Percentiles rank a stretch among this genome's conserved stretches.
These are phyloP conservation scores for Cataglyphis altisquamis DNA, from an alignment of 2,888 invertebrate genomes.

Conservation along the genomic window DNA sequence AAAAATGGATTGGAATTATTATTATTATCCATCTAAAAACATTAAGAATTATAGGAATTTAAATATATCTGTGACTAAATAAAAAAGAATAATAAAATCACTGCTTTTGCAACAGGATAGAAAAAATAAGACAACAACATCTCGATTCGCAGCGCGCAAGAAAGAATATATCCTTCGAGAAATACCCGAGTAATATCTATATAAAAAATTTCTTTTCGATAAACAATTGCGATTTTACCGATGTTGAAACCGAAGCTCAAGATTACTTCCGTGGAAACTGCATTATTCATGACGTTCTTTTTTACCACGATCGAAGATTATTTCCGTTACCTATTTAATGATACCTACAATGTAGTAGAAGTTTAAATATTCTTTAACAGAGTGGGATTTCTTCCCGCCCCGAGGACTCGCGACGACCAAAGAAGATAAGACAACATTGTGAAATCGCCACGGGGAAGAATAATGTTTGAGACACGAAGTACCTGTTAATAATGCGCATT, in stretches of 20 bases:
- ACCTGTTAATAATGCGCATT: constrained; percentile 54
- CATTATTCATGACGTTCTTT: constrained; percentile 34
- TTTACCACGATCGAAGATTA: constrained; percentile 18
- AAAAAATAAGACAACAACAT: constrained; percentile 8
- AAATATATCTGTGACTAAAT: background rate
- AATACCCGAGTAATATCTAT: background rate
- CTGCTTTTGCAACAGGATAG: background rate
- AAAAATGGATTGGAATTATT: background rate
- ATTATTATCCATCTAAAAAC: constrained; percentile 10
- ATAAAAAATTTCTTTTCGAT: constrained; percentile 14
- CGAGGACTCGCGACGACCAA: background rate
- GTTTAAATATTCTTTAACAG: constrained; percentile 47
- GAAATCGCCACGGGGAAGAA: constrained; percentile 34
- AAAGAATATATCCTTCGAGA: constrained; percentile 14
- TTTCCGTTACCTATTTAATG: constrained; percentile 44
- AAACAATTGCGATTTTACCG: constrained; percentile 12
- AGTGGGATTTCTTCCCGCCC: background rate
- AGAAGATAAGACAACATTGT: constrained; percentile 39
- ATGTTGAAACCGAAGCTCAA: background rate
- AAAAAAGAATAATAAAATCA: background rate
- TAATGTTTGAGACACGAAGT: constrained; percentile 36
- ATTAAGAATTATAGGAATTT: constrained; percentile 24
- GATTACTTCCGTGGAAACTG: constrained; percentile 19
- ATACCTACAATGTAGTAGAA: constrained; percentile 2
- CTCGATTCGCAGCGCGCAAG: constrained; percentile 7